Evolutionary conservation across 2,888 invertebrate species (phyloP), one percentile per base, ranked within the genome.

Genomic region (Cheilosia grossa): DNA sequence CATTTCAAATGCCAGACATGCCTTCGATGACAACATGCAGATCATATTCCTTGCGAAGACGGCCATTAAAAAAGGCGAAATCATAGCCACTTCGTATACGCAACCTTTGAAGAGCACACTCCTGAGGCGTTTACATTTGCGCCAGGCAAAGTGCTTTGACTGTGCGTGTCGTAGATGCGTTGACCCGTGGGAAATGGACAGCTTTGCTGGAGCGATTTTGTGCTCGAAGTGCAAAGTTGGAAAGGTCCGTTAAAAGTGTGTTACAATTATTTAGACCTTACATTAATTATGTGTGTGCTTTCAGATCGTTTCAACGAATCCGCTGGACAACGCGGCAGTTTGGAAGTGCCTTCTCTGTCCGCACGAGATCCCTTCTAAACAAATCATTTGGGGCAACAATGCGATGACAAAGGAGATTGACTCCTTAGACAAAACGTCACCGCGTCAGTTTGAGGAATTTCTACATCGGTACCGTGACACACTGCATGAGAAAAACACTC

Each of bases 131-230:
- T 92, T 93, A 87, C 94, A 94, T 90, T 91, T 96, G 4, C 93
- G 92, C 87, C 92, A 92, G 66, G 92, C 93, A 2, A 96, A 96
- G 91, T 95, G 94, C 89, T 96, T 96, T 87, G 93, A 94, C 63
- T 96, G 96, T 88, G 91, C 91, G 49, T 96, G 96, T 87, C 91
- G 92, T 0, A 92, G 96, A 80, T 96, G 96, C 88, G 91, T 89
- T 33, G 96, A 96, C 91, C 94, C 95, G 4, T 94, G 95, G 0
- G 96, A 96, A 90, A 90, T 95, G 94, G 90, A 94, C 7, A 94
- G 94, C 15, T 93, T 94, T 90, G 90, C 94, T 19, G 95, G 95
- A 1, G 94, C 94, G 0, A 94, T 95, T 58, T 93, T 93, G 73
- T 96, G 96, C 88, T 93, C 93, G n/a, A 91, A 93, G 83, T 95